Conservation (phyloP, 1,140 invertebrate species). For the Drosophila sucinea region DNA sequence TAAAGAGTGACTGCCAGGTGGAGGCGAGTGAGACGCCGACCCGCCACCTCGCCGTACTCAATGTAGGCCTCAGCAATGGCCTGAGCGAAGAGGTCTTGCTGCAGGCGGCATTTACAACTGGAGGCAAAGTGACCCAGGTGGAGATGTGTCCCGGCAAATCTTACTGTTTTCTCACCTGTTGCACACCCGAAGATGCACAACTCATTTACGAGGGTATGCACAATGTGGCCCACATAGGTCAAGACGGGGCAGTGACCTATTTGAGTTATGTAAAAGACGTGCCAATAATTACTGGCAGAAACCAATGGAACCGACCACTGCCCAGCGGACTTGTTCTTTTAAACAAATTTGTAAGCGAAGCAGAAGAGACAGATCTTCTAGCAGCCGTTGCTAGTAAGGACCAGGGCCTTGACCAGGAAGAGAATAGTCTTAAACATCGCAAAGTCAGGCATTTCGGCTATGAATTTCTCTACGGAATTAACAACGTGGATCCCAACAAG, state of each 20-base stretch:
- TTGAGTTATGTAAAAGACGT: constrained; percentile 84
- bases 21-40: constrained; percentile 60
- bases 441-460: constrained; percentile 97
- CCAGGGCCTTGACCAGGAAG: constrained; percentile 26
- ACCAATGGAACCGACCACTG: constrained; percentile 56
- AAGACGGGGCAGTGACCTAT: constrained; percentile 86
- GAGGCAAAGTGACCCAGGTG: constrained; percentile 85
- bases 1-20: constrained; percentile 67
- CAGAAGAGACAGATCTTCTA: constrained; percentile 89
- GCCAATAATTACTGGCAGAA: constrained; percentile 51
- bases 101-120: constrained; percentile 82
- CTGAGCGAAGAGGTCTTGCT: constrained; percentile 80
- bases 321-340: constrained; percentile 91
- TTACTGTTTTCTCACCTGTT: constrained; percentile 89
- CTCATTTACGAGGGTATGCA: constrained; percentile 85
- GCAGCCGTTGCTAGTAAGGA: constrained; percentile 84
- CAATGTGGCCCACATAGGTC: constrained; percentile 84
- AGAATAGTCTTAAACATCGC: constrained; percentile 90
- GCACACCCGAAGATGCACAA: constrained; percentile 83
- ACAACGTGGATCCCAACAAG: constrained; percentile 91
- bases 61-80: constrained; percentile 90
- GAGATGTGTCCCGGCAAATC: constrained; percentile 89
- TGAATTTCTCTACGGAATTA: constrained; percentile 95
- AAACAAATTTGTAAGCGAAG: constrained; percentile 88
- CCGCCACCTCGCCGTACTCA: constrained; percentile 79